These are phyloP conservation scores for Eupithecia subfuscata DNA, from an alignment of 2,888 invertebrate species.

Conservation along the genomic window DNA sequence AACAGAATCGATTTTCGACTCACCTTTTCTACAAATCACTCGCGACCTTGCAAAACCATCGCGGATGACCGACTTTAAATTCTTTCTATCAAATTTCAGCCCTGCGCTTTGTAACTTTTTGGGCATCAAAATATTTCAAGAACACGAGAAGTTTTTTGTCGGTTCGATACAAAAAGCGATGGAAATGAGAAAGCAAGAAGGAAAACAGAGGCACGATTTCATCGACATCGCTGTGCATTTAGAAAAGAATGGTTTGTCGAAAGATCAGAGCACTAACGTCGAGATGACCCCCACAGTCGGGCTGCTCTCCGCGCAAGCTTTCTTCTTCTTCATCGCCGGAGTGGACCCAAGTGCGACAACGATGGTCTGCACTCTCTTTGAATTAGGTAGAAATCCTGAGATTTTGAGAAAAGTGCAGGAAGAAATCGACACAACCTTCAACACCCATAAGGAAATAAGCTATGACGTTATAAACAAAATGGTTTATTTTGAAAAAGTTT, in stretches of 20 bases:
- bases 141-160: constrained; percentile 62
- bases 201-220: constrained; percentile 61
- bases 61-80: constrained; percentile 43
- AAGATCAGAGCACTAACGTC: constrained; percentile 53
- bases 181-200: constrained; percentile 52
- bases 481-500: constrained; percentile 48
- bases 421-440: constrained; percentile 44
- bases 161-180: constrained; percentile 59
- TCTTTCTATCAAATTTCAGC: constrained; percentile 42
- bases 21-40: constrained; percentile 57
- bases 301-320: constrained; percentile 43
- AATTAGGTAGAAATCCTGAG: constrained; percentile 51
- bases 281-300: constrained; percentile 61
- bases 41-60: constrained; percentile 42
- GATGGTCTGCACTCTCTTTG: constrained; percentile 49
- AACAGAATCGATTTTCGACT: constrained; percentile 61
- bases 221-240: constrained; percentile 60
- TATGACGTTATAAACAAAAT: constrained; percentile 49
- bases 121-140: constrained; percentile 54
- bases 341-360: constrained; percentile 56
- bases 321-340: constrained; percentile 57
- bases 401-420: constrained; percentile 48
- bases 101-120: constrained; percentile 45
- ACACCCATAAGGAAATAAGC: constrained; percentile 43
- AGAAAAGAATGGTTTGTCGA: constrained; percentile 57